phyloP scores from a whole-genome alignment of 2,888 invertebrate species.

The Brachypalpus laphriformis region DNA sequence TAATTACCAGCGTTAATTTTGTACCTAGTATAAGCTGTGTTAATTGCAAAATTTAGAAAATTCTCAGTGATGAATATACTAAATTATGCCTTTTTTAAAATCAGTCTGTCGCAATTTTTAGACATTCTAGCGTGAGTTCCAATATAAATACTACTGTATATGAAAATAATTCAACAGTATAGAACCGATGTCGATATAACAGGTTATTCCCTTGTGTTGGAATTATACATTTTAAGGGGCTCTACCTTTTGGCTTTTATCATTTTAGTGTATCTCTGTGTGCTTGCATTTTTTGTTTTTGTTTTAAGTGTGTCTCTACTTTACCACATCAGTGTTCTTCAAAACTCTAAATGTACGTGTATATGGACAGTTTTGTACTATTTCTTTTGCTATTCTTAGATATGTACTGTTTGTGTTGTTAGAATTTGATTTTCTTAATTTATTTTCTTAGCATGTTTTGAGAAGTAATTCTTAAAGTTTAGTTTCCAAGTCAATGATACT shows the following conservation, averaged over 20 bases:
- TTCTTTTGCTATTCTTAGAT: neutral
- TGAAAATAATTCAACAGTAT: too few species aligned
- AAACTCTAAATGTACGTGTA: constrained; percentile 29
- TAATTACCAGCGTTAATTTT: too few species aligned
- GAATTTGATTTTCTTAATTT: neutral
- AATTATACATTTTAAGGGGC: neutral
- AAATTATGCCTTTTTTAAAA: too few species aligned
- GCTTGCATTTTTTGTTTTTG: constrained; percentile 26
- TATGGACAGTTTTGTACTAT: neutral
- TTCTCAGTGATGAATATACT: too few species aligned
- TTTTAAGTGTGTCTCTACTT: constrained; percentile 8
- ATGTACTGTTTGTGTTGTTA: constrained; percentile 31
- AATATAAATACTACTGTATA: too few species aligned
- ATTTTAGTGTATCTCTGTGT: constrained; percentile 22
- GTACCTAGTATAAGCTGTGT: too few species aligned
- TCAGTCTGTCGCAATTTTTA: too few species aligned
- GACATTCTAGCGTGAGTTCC: too few species aligned
- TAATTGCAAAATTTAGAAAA: too few species aligned
- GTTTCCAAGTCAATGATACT: neutral
- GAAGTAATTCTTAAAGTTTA: neutral
- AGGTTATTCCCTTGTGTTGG: constrained; percentile 23
- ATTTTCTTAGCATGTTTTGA: constrained; percentile 38
- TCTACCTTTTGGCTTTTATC: neutral
- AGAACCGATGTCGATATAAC: too few species aligned
- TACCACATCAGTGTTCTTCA: neutral